phyloP scores from a whole-genome alignment of 2,113 vertebrate genomes.

The Brachirus orientalis region DNA sequence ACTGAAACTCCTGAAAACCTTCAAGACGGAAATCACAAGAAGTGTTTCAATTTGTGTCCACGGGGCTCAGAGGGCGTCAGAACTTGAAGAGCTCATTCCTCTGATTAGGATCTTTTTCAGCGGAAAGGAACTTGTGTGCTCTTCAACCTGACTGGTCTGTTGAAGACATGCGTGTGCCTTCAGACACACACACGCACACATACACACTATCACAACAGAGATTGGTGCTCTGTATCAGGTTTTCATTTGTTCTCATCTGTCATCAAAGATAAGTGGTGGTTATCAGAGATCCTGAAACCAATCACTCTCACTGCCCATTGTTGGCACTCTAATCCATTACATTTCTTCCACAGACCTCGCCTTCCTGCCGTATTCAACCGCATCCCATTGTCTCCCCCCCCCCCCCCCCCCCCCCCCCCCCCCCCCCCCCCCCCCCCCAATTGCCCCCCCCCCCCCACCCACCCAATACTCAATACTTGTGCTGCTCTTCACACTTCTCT shows the following conservation, averaged over 20 bases:
- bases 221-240: slow-evolving; percentile 12
- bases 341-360: slow-evolving; percentile 6
- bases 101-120: slow-evolving; percentile 46
- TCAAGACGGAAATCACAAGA: background rate
- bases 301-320: slow-evolving; percentile 44
- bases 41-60: slow-evolving; percentile 9
- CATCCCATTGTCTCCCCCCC: slow-evolving; percentile 34
- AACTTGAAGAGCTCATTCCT: slow-evolving; percentile 42
- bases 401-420: too few relatives aligned
- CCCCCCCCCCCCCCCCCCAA: too few relatives aligned
- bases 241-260: slow-evolving; percentile 33
- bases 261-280: slow-evolving; percentile 48
- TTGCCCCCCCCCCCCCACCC: too few relatives aligned
- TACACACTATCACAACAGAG: background rate
- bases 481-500: slow-evolving; percentile 4
- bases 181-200: background rate
- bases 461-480: slow-evolving; percentile 11
- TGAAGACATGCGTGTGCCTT: background rate
- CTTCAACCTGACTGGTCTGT: slow-evolving; percentile 31
- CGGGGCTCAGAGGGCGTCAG: slow-evolving; percentile 23
- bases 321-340: slow-evolving; percentile 46
- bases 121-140: slow-evolving; percentile 18
- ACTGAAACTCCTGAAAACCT: slow-evolving; percentile 24
- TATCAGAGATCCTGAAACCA: slow-evolving; percentile 53
- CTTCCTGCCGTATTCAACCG: slow-evolving; percentile 13